Base-by-base conservation (phyloP, 2,113 vertebrate species). In the Nibea albiflora region DNA sequence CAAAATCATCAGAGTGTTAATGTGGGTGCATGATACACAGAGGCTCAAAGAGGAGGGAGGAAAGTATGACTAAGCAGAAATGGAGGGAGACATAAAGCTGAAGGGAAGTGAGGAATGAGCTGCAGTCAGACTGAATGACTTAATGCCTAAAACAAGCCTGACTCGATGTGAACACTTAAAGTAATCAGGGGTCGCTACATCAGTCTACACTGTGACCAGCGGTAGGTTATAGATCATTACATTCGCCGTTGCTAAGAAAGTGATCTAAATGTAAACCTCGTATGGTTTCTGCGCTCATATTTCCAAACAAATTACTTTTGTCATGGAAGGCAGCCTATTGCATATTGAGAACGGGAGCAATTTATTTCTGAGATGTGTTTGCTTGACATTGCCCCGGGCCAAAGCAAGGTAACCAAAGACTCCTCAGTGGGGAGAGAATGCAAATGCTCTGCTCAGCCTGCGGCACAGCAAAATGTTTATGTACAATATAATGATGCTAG, bases 271-370 rank as follows among this genome's bases (percentile, higher is more conserved):
- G 79, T 76, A 73, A 83, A 67, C 49, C 26, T n/a, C 1, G 47
- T 19, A 19, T 22, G 53, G 17, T 62, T 78, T 70, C 82, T 35
- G 49, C 4, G 22, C 39, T 67, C 62, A 70, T 65, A 65, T 86
- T 80, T 73, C 85, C 62, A 86, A 84, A 83, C 83, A 83, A 87
- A 91, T 90, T 24, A 74, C 78, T 85, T 78, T 58, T 86, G 85
- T 89, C 81, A 67, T 53, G 76, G 49, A 83, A 46, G 63, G 77
- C 69, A 31, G 82, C 66, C 39, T 14, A 28, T 72, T 78, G 73
- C 88, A 76, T 76, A 63, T 78, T 83, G 80, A 89, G 50, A 82
- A 56, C 11, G 22, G 39, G 69, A 80, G 80, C 78, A 84, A 81
- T 89, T 84, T 90, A 85, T 87, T 85, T 67, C 57, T 8, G 49